A percentile compares a stretch with the other conserved stretches of the same genome.
Conservation (phyloP, 1,140 invertebrate genomes). For the Drosophila ananassae region DNA sequence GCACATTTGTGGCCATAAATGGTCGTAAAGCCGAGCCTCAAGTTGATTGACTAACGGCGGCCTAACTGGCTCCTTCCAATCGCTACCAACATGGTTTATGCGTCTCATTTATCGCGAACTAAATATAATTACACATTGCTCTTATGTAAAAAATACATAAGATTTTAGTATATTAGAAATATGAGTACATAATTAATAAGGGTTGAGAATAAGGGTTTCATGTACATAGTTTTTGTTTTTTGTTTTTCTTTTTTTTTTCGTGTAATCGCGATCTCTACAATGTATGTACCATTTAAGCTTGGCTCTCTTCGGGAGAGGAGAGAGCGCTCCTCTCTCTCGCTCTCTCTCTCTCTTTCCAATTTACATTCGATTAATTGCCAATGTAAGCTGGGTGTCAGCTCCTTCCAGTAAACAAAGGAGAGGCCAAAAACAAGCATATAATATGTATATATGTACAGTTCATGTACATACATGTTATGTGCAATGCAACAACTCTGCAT, state of each 20-base stretch:
- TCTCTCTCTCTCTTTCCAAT: neutral
- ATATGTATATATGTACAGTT: neutral
- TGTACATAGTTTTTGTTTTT: neutral
- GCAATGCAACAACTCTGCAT: conserved; percentile 9
- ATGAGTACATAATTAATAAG: neutral
- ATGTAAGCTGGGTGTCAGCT: conserved; percentile 38
- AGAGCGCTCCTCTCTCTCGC: neutral
- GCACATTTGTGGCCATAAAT: conserved; percentile 65
- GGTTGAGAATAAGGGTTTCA: neutral
- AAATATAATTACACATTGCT: too few relatives aligned
- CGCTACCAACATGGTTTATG: neutral
- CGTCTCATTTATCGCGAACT: conserved; percentile 9
- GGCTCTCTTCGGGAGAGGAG: neutral
- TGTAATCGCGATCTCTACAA: neutral
- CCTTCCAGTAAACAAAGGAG: conserved; percentile 54
- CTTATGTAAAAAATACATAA: too few relatives aligned
- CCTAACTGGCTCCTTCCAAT: conserved; percentile 12
- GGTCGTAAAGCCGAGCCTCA: conserved; percentile 63
- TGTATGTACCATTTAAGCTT: neutral
- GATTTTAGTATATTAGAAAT: neutral
- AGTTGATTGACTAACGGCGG: conserved; percentile 50
- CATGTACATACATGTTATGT: neutral
- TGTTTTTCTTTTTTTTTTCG: neutral
- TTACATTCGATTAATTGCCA: conserved; percentile 38
- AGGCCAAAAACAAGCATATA: conserved; percentile 15